phyloP scores from a whole-genome alignment of 1,140 invertebrate species.

The Nasonia longicornis region DNA sequence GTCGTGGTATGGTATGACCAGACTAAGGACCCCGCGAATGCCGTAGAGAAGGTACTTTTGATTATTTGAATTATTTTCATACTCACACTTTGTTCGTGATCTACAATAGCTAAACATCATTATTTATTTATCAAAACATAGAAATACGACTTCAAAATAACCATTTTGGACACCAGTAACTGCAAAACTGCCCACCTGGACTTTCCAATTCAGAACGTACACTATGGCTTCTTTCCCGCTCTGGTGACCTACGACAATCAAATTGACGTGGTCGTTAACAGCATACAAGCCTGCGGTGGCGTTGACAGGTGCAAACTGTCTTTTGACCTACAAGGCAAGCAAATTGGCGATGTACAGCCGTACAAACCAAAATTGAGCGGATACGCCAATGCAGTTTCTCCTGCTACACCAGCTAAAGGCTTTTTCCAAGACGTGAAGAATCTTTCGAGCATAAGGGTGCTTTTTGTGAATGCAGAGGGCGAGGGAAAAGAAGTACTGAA shows the following conservation, averaged over 20 bases:
- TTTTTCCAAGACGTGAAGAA: background rate
- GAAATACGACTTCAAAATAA: background rate
- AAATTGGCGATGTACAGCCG: background rate
- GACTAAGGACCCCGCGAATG: background rate
- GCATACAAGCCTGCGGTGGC: background rate
- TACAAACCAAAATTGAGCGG: background rate
- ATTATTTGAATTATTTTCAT: background rate
- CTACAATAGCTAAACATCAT: background rate
- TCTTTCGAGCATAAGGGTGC: background rate
- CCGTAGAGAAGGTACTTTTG: background rate
- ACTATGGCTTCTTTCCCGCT: conserved; percentile 6
- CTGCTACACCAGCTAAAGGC: background rate
- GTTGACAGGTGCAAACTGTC: background rate
- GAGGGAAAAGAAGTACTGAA: background rate
- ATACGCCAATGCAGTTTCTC: conserved; percentile 21
- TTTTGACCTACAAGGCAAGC: conserved; percentile 4
- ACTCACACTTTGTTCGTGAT: background rate
- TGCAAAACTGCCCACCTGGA: background rate
- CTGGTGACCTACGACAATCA: background rate
- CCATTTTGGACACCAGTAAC: background rate
- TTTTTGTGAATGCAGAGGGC: background rate
- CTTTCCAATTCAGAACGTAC: background rate
- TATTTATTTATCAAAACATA: background rate
- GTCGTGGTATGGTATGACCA: background rate
- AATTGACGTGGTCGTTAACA: conserved; percentile 16